These are phyloP conservation scores for Pseudorectes ferrugineus DNA, from an alignment of 2,113 vertebrate genomes.

Conservation along the genomic window DNA sequence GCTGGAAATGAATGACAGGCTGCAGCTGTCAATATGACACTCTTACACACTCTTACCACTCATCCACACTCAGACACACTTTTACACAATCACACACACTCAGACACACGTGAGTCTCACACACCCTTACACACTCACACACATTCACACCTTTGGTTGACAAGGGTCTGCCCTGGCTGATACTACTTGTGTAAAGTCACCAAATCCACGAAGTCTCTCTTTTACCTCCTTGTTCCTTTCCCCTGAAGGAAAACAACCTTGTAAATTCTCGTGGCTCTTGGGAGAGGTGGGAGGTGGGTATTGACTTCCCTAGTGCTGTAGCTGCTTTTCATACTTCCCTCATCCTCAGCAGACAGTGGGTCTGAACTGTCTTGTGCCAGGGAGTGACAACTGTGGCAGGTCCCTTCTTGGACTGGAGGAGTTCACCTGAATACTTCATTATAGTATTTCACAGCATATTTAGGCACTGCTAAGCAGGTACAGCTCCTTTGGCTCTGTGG, in stretches of 20 bases:
- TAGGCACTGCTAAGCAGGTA: not conserved
- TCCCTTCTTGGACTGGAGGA: not conserved
- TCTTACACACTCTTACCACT: not conserved
- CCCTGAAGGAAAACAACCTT: not conserved
- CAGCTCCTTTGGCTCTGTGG: not conserved
- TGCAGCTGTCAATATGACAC: not conserved
- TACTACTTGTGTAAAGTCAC: not conserved
- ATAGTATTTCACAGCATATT: not conserved
- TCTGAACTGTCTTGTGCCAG: not conserved
- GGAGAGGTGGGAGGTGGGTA: not conserved
- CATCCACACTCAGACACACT: not conserved
- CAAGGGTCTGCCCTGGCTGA: not conserved
- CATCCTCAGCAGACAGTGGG: rapidly evolving
- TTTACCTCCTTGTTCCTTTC: not conserved
- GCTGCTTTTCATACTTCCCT: not conserved
- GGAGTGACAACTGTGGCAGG: not conserved
- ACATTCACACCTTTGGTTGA: not conserved
- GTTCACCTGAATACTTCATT: not conserved
- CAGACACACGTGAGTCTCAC: not conserved
- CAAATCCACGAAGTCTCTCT: not conserved
- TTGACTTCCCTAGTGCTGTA: not conserved
- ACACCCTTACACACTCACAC: not conserved
- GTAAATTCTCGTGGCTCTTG: not conserved
- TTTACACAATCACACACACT: not conserved
- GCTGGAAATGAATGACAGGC: not conserved